phyloP scores from a whole-genome alignment of 2,113 vertebrate species.

The Rana temporaria region DNA sequence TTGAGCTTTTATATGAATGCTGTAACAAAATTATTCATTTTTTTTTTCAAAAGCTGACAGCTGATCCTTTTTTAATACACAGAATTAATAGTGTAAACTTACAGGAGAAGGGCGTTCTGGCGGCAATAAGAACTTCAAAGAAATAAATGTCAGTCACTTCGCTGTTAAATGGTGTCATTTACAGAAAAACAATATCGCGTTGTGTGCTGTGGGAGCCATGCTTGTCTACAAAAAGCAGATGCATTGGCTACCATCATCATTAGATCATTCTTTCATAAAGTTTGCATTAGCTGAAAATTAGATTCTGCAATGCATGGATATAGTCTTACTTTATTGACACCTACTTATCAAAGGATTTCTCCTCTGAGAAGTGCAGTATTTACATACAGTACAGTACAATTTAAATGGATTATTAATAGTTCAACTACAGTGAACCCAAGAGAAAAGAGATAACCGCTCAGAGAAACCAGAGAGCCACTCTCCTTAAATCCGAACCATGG shows the following conservation, averaged over 20 bases:
- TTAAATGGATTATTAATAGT: too few relatives aligned
- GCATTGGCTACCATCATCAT: slow-evolving; percentile 37
- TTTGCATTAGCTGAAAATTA: slow-evolving; percentile 32
- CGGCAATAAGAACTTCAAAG: slow-evolving; percentile 37
- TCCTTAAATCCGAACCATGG: too few relatives aligned
- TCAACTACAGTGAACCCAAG: too few relatives aligned
- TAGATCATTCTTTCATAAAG: slow-evolving; percentile 50
- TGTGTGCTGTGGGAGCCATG: slow-evolving; percentile 12
- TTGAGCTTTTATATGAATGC: slow-evolving; percentile 39
- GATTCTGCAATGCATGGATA: slow-evolving; percentile 37
- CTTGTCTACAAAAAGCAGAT: slow-evolving; percentile 17
- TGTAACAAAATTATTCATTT: slow-evolving; percentile 4
- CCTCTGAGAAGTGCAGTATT: slow-evolving; percentile 1
- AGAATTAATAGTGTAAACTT: slow-evolving; percentile 44
- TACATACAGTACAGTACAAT: neutral
- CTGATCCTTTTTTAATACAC: slow-evolving; percentile 38
- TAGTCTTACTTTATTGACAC: slow-evolving; percentile 47
- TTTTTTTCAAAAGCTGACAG: slow-evolving; percentile 1
- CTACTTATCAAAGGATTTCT: slow-evolving; percentile 35
- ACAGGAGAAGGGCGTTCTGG: slow-evolving; percentile 10
- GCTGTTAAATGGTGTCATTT: slow-evolving; percentile 45
- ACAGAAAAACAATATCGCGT: slow-evolving; percentile 39
- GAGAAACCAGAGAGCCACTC: too few relatives aligned
- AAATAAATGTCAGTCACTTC: slow-evolving; percentile 48
- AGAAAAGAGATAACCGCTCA: too few relatives aligned